Evolutionary conservation across 2,888 invertebrate genomes (phyloP).

Genomic region (Yponomeuta plumbellus): DNA sequence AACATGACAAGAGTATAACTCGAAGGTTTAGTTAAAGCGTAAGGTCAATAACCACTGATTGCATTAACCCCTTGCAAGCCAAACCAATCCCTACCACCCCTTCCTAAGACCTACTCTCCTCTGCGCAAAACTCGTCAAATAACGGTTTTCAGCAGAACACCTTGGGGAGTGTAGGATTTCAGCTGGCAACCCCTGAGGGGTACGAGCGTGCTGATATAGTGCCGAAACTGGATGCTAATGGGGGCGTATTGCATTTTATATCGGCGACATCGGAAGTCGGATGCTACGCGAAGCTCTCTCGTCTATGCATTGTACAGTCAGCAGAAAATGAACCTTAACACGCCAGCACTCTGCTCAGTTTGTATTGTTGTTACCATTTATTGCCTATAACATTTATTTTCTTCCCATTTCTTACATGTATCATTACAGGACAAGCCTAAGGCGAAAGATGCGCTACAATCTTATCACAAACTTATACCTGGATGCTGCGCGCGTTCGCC

Average conservation of each 20-base stretch:
- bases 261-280: constrained; percentile 1
- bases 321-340: no score
- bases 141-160: background rate
- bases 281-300: background rate
- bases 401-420: no score
- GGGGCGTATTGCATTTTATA: constrained; percentile 6
- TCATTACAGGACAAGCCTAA: no score
- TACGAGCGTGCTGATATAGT: constrained; percentile 9
- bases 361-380: no score
- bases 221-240: constrained; percentile 9
- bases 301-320: background rate
- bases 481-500: no score
- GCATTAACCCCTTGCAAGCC: background rate
- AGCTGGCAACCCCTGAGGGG: background rate
- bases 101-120: background rate
- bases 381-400: no score
- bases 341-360: no score
- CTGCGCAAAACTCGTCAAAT: background rate
- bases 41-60: no score
- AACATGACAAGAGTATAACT: no score
- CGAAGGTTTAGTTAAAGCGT: no score
- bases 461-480: no score
- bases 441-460: no score
- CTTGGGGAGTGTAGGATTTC: constrained; percentile 13
- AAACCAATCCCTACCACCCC: background rate